Evolutionary conservation across 2,797 vertebrate species (phyloP), one percentile per base, ranked within the genome.

Genomic region (Pagetopsis macropterus): DNA sequence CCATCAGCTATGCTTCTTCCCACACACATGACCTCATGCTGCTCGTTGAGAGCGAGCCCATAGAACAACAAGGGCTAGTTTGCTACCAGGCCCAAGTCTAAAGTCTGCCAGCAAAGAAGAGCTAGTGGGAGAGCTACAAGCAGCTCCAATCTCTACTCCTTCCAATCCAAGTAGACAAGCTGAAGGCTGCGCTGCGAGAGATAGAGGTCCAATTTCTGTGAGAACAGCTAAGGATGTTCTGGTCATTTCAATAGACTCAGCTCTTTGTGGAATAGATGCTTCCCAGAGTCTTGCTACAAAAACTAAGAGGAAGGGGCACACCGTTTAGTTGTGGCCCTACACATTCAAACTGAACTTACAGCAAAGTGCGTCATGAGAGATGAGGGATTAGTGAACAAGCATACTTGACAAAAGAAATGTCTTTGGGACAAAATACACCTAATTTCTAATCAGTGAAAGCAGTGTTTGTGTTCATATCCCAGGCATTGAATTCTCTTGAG

Each of bases 51-150:
- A 81, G 43, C 5, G 45, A 84, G 76, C 57, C 75, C 61, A 62
- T 51, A 14, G 71, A 76, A 84, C 59, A 76, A 78, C 57, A 81
- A 77, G 62, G n/a, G 51, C 21, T 33, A 11, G 72, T 74, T 79
- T 58, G 65, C 60, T 49, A 60, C 33, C 31, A 61, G 57, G 61
- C 49, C 66, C 74, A 72, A 70, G 44, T 64, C 66, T 74, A 14
- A 41, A 67, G 71, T 62, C 69, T 84, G 78, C 78, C 78, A 83
- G 63, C 52, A 75, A 70, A 74, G 72, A 71, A 40, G 27, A 78
- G 76, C 11, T 64, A 81, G 75, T 52, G 43, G 58, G 71, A 63
- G 58, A 40, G 27, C 79, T 60, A 51, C 57, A 41, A 58, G 71
- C 57, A 61, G 23, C 7, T 49, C 46, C 19, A 55, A 52, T 79